Evolutionary conservation across 2,113 vertebrate genomes (phyloP), one percentile per base, ranked within the genome.

Genomic region (Malaclemys terrapin): DNA sequence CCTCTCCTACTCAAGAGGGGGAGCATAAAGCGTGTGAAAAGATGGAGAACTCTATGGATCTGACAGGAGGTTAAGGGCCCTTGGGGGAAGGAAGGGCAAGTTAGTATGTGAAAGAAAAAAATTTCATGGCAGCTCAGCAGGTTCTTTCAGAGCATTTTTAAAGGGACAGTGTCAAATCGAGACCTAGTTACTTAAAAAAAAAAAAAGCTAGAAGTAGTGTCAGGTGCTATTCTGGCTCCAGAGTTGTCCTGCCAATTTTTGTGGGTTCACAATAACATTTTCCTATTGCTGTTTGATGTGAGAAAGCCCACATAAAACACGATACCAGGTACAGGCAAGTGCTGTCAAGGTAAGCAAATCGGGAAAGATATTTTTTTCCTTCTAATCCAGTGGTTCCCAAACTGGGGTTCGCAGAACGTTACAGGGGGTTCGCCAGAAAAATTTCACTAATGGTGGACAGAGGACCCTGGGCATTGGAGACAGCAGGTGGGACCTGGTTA

Each of bases 231-330:
- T 42, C 29, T 17, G 56, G 56, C 6, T 13, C 14, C 27, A 8
- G 17, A 56, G 10, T 5, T 1, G 47, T 25, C 54, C 57, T 8
- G 24, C 3, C 62, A 17, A 7, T 4, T 1, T 27, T 38, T 7
- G 13, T 4, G 22, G 65, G 0, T 27, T 52, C 10, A 25, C 11
- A 1, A 0, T 1, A 3, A 24, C 16, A 0, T 27, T 42, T 54
- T 16, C 52, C 54, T 17, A 9, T 49, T 7, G 6, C 14, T 75
- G 75, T 53, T 24, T 31, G 35, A 24, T 50, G 10, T 5, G 7
- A 10, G 31, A 56, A 62, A 80, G 35, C 72, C 31, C 5, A 19
- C 49, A 69, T 29, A n/a, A 54, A 16, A 7, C 1, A 4, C 0
- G 3, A 45, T 9, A 8, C 35, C n/a, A 78, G 11, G 54, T 69